Conservation (phyloP, 2,113 vertebrate species). For the Elephas maximus region DNA sequence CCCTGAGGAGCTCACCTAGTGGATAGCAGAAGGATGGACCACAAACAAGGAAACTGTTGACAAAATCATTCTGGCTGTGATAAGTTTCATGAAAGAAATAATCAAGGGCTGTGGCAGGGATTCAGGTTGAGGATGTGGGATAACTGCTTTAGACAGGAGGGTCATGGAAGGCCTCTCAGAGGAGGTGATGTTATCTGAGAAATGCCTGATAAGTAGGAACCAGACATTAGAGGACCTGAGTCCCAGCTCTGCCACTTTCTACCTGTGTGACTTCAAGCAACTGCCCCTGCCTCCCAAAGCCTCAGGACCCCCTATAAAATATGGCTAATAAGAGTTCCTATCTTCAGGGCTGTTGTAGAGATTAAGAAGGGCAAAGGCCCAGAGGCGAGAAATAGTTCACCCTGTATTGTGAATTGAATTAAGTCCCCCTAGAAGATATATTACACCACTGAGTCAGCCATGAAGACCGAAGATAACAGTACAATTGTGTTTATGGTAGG, state of each 20-base stretch:
- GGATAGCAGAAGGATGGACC: background rate
- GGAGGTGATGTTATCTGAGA: constrained; percentile 5
- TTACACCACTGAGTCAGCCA: background rate
- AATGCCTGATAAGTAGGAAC: background rate
- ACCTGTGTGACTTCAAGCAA: background rate
- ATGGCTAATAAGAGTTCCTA: background rate
- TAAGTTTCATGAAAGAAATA: background rate
- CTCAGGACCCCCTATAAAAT: background rate
- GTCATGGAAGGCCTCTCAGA: constrained; percentile 1
- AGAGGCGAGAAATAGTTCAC: background rate
- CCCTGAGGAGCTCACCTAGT: background rate
- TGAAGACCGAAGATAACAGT: no score
- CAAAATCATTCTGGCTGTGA: background rate
- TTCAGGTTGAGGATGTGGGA: background rate
- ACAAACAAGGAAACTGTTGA: background rate
- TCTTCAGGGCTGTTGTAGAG: background rate
- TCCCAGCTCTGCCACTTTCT: background rate
- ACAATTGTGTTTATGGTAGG: no score
- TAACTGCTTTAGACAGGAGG: background rate
- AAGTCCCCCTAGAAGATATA: background rate
- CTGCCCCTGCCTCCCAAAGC: background rate
- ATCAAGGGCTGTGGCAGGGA: background rate
- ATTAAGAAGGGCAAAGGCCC: background rate
- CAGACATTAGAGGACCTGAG: background rate
- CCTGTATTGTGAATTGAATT: background rate